These are phyloP conservation scores for Loripinus fragilis DNA, from an alignment of 2,888 invertebrate species.

Conservation along the genomic window DNA sequence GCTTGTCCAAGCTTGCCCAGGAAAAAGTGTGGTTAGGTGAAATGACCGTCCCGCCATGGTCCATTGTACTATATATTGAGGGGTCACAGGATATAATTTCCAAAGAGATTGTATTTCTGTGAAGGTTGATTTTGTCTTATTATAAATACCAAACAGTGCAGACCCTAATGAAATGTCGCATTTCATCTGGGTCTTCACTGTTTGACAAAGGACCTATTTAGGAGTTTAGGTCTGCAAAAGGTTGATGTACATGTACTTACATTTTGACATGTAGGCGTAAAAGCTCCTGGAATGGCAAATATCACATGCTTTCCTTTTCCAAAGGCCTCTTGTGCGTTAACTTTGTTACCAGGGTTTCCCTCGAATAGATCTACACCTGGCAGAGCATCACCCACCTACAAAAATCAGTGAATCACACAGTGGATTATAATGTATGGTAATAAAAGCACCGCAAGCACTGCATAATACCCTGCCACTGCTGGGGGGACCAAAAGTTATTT, in stretches of 20 bases:
- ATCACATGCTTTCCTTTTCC: constrained; percentile 92
- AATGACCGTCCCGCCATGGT: too few species aligned
- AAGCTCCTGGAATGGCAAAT: constrained; percentile 97
- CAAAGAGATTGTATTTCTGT: constrained; percentile 5
- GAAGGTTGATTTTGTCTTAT: too few species aligned
- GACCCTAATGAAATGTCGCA: background rate
- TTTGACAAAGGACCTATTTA: background rate
- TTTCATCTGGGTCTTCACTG: background rate
- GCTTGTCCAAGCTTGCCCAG: too few species aligned
- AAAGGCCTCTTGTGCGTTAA: constrained; percentile 89
- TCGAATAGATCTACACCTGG: constrained; percentile 92
- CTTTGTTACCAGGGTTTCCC: constrained; percentile 93
- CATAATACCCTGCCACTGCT: too few species aligned
- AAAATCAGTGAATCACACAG: too few species aligned
- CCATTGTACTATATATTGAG: too few species aligned
- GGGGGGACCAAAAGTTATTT: too few species aligned
- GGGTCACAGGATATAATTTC: too few species aligned
- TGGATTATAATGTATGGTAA: too few species aligned
- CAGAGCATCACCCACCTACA: constrained; percentile 92
- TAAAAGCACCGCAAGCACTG: too few species aligned
- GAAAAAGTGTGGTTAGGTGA: too few species aligned
- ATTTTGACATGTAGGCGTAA: constrained; percentile 96
- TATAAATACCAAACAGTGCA: too few species aligned
- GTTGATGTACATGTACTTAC: constrained; percentile 83
- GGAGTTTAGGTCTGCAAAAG: background rate